These are phyloP conservation scores for Gymnocypris eckloni DNA, from an alignment of 2,797 vertebrate genomes.

Conservation along the genomic window DNA sequence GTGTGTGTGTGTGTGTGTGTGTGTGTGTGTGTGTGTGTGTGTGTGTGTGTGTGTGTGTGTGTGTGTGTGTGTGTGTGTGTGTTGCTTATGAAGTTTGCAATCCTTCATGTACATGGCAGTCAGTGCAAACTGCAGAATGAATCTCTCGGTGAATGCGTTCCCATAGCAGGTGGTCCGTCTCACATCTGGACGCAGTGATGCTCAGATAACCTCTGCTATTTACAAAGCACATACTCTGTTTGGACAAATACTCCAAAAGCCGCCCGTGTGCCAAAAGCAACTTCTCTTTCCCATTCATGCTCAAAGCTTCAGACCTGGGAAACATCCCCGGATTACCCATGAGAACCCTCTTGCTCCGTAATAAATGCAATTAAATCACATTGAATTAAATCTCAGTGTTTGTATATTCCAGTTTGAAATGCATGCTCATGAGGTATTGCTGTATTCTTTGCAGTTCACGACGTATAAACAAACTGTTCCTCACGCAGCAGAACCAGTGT, in stretches of 20 bases:
- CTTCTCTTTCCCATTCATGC: slow-evolving; percentile 70
- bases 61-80: too few species aligned
- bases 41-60: too few species aligned
- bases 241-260: slow-evolving; percentile 81
- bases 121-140: slow-evolving; percentile 12
- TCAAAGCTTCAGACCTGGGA: slow-evolving; percentile 72
- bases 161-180: slow-evolving; percentile 81
- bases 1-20: too few species aligned
- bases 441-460: slow-evolving; percentile 50
- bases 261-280: slow-evolving; percentile 72
- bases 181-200: slow-evolving; percentile 80
- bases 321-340: slow-evolving; percentile 70
- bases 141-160: slow-evolving; percentile 70
- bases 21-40: too few species aligned
- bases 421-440: slow-evolving; percentile 64
- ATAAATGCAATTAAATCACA: slow-evolving; percentile 74
- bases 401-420: slow-evolving; percentile 68
- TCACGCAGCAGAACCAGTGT: slow-evolving; percentile 45
- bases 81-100: background rate
- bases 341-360: slow-evolving; percentile 65
- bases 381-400: slow-evolving; percentile 66
- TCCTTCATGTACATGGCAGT: slow-evolving; percentile 32
- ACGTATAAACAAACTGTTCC: slow-evolving; percentile 70
- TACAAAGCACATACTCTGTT: slow-evolving; percentile 82
- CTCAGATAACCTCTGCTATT: slow-evolving; percentile 81